A percentile compares a stretch with the other conserved stretches of the same genome.
These are phyloP conservation scores for Pseudochirops cupreus DNA, from an alignment of 2,797 vertebrate species.

Conservation along the genomic window DNA sequence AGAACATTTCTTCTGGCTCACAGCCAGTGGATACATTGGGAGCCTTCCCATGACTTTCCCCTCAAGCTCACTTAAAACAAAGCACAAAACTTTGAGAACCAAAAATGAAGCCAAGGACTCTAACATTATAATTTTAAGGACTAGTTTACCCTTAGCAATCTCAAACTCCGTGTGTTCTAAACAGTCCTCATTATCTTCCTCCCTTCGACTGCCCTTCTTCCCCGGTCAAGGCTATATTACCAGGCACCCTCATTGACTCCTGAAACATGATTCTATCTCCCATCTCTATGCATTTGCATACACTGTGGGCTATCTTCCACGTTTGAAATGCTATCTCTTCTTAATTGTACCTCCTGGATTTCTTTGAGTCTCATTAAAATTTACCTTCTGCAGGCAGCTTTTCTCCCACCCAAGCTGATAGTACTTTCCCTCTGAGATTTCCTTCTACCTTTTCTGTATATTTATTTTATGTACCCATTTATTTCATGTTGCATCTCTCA, in stretches of 20 bases:
- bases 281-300: background rate
- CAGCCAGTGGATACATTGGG: background rate
- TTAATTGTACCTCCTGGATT: background rate
- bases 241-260: background rate
- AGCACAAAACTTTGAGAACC: background rate
- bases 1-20: background rate
- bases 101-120: background rate
- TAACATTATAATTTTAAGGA: background rate
- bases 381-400: background rate
- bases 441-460: background rate
- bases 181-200: background rate
- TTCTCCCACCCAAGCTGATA: background rate
- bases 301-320: background rate
- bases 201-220: background rate
- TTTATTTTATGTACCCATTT: background rate
- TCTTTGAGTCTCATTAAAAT: background rate
- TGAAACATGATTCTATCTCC: background rate
- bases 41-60: background rate
- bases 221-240: background rate
- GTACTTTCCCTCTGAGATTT: background rate
- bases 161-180: background rate
- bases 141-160: background rate
- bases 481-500: background rate
- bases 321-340: background rate
- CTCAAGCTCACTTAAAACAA: background rate